These are phyloP conservation scores for Macrostomum lignano DNA, from an alignment of 1,140 invertebrate species.

Conservation along the genomic window DNA sequence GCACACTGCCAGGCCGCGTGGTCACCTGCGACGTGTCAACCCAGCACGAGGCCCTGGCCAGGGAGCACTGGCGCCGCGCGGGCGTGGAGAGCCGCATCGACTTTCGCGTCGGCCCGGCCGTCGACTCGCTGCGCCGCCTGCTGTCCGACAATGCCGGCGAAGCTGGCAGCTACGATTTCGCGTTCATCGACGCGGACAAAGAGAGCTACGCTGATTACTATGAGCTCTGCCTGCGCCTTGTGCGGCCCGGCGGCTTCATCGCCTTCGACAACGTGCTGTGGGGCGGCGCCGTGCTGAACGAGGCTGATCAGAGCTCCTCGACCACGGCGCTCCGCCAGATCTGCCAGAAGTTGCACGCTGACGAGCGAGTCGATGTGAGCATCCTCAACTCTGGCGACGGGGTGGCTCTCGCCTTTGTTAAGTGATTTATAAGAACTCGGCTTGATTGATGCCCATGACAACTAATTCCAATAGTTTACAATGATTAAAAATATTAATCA, in stretches of 20 bases:
- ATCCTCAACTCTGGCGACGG: neutral
- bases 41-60: too few species aligned
- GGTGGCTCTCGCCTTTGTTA: neutral
- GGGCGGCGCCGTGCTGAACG: neutral
- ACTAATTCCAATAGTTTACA: too few species aligned
- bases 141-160: slow-evolving; percentile 12
- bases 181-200: slow-evolving; percentile 31
- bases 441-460: too few species aligned
- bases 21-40: too few species aligned
- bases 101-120: slow-evolving; percentile 4
- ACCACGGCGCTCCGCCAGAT: neutral
- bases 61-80: too few species aligned
- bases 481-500: too few species aligned
- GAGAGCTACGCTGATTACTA: slow-evolving; percentile 25
- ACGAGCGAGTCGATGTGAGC: neutral
- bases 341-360: neutral
- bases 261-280: slow-evolving; percentile 25
- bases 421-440: too few species aligned
- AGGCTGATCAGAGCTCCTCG: neutral
- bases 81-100: slow-evolving; percentile 4
- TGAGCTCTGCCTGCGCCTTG: slow-evolving; percentile 17
- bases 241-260: slow-evolving; percentile 25
- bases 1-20: too few species aligned
- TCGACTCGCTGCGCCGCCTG: slow-evolving; percentile 3
- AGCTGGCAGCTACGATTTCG: slow-evolving; percentile 27